Base-by-base conservation (phyloP, 2,797 vertebrate species). In the Pogonophryne albipinna region DNA sequence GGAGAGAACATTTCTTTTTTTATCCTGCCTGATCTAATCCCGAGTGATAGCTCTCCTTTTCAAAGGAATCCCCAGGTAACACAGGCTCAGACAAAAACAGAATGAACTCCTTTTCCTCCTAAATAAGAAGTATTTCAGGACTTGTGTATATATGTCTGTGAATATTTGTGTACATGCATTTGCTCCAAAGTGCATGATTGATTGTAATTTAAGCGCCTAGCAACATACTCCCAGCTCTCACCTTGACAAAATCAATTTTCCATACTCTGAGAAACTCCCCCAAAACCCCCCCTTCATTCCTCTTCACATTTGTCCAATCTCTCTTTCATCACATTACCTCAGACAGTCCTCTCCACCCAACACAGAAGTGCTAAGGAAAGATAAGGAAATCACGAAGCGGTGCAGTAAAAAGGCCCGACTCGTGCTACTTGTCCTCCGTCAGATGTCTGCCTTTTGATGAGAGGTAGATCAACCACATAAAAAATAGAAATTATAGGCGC, bases 201-300 rank as follows among this genome's bases (percentile, higher is more conserved):
- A 88, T 79, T 66, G 47, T 53, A 66, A 74, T 78, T 71, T 49
- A 79, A 73, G 56, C 13, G 5, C 66, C 63, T 14, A 74, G 79
- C 82, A 73, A 11, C 69, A 12, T 34, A 13, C 46, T 44, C 66
- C 23, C n/a, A 34, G 53, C 60, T 71, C 23, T 83, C 72, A 74
- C 80, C 80, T 86, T 79, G 61, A 86, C 66, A 45, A 63, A 55
- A 90, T 87, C 77, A 80, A 83, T 86, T 67, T 76, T 73, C 68
- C n/a, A 53, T 57, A 57, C 34, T 31, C 31, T 11, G 34, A 55
- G 44, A 52, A 3, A 23, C 52, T 4, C 7, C 1, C 55, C 31
- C 52, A 16, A 14, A 2, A 34, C 16, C 12, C 31, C 7, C 15
- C 45, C 56, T 20, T 10, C 34, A 31, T 16, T 76, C 52, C 49